phyloP scores from a whole-genome alignment of 2,113 vertebrate genomes.

The Hippopotamus amphibius region DNA sequence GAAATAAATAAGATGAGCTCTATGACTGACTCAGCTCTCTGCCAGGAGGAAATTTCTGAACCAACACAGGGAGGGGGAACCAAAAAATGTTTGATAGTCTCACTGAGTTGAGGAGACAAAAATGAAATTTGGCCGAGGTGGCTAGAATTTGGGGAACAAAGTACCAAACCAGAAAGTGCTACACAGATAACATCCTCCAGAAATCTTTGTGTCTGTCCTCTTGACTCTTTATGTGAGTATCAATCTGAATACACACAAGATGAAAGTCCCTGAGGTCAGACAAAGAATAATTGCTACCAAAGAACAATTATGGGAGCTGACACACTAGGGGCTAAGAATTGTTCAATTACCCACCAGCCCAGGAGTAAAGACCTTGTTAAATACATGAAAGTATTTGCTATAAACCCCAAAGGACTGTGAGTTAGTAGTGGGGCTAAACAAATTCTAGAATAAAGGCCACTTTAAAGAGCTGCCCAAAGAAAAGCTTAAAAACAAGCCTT shows the following conservation, averaged over 20 bases:
- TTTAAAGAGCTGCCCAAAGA: background rate
- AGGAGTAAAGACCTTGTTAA: background rate
- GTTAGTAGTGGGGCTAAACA: background rate
- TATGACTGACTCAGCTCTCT: background rate
- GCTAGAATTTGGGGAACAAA: background rate
- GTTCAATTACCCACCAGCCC: background rate
- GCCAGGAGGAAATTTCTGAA: background rate
- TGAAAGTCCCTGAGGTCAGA: background rate
- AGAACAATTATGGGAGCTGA: background rate
- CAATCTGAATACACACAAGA: background rate
- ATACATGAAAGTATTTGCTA: background rate
- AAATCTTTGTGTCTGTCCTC: slow-evolving; percentile 2
- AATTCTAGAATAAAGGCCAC: slow-evolving; percentile 17
- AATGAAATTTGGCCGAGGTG: background rate
- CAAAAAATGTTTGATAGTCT: background rate
- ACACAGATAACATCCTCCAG: background rate
- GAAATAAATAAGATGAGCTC: slow-evolving; percentile 15
- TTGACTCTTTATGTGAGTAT: background rate
- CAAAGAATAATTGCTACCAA: slow-evolving; percentile 14
- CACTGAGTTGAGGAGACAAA: background rate
- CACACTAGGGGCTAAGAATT: background rate
- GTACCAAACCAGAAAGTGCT: background rate
- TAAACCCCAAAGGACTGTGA: background rate
- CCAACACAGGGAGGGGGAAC: background rate
- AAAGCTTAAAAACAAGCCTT: slow-evolving; percentile 6